Evolutionary conservation across 2,113 vertebrate species (phyloP).

Genomic region (Cololabis saira): DNA sequence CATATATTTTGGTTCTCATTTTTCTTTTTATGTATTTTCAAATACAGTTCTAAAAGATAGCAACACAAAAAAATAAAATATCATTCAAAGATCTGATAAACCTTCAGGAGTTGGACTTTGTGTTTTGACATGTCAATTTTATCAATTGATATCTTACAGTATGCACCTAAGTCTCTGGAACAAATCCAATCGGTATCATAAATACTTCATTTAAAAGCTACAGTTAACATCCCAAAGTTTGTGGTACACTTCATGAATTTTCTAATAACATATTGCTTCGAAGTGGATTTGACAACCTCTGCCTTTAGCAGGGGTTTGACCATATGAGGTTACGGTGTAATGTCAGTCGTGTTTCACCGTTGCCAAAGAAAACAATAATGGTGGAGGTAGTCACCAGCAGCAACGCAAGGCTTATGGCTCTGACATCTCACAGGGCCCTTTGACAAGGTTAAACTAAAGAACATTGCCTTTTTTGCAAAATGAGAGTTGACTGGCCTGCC

Average conservation of each 20-base stretch:
- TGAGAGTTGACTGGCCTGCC: constrained; percentile 57
- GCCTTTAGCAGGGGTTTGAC: constrained; percentile 49
- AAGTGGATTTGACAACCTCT: constrained; percentile 40
- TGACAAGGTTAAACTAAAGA: constrained; percentile 79
- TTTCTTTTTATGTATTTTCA: too few species aligned
- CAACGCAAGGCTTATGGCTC: constrained; percentile 62
- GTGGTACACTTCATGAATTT: constrained; percentile 10
- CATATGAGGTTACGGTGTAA: constrained; percentile 32
- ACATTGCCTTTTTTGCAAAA: constrained; percentile 64
- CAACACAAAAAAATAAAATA: too few species aligned
- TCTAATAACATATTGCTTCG: constrained; percentile 25
- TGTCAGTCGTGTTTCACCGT: constrained; percentile 47
- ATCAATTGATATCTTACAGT: too few species aligned
- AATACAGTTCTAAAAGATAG: too few species aligned
- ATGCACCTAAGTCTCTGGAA: too few species aligned
- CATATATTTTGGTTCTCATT: too few species aligned
- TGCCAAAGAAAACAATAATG: constrained; percentile 60
- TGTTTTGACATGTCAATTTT: too few species aligned
- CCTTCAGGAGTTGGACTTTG: too few species aligned
- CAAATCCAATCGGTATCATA: too few species aligned
- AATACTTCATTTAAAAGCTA: too few species aligned
- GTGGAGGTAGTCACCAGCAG: constrained; percentile 50
- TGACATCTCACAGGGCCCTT: constrained; percentile 56
- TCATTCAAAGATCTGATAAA: too few species aligned
- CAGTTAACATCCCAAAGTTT: background rate